Conservation (phyloP, 2,888 invertebrate genomes). For the Cephus nigrinus region DNA sequence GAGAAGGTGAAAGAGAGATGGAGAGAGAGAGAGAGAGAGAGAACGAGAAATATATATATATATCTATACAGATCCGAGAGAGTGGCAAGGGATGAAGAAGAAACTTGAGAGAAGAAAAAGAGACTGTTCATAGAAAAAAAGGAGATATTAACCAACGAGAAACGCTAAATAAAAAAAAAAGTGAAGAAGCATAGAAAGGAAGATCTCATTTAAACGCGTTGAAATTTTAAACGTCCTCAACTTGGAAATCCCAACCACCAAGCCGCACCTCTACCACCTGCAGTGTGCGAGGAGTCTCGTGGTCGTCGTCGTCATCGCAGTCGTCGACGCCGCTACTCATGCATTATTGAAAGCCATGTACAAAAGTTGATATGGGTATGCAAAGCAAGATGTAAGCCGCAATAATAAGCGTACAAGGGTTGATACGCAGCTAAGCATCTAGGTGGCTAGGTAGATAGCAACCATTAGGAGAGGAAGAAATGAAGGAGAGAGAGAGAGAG, state of each 20-base stretch:
- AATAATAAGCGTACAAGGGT: constrained; percentile 54
- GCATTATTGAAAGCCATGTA: constrained; percentile 62
- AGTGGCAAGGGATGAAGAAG: constrained; percentile 18
- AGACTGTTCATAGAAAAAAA: constrained; percentile 17
- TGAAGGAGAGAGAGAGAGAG: background rate
- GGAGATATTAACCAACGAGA: background rate
- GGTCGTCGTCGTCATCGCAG: background rate
- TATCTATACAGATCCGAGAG: constrained; percentile 28
- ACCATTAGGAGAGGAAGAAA: constrained; percentile 11
- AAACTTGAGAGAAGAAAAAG: constrained; percentile 26
- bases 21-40: constrained; percentile 8
- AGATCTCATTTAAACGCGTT: constrained; percentile 29
- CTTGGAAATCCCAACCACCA: constrained; percentile 29
- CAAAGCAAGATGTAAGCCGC: constrained; percentile 60
- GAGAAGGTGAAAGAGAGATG: constrained; percentile 17
- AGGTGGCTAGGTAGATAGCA: constrained; percentile 12
- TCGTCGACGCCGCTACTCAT: constrained; percentile 67
- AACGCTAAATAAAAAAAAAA: constrained; percentile 6
- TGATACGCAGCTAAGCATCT: background rate
- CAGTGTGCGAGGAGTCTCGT: constrained; percentile 40
- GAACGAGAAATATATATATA: constrained; percentile 25
- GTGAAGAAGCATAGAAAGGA: constrained; percentile 15
- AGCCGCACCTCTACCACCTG: constrained; percentile 52
- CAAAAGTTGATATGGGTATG: constrained; percentile 58
- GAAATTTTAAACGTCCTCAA: constrained; percentile 39